Evolutionary conservation across 2,113 vertebrate species (phyloP), one percentile per base, ranked within the genome.

Genomic region (Otus sunia): DNA sequence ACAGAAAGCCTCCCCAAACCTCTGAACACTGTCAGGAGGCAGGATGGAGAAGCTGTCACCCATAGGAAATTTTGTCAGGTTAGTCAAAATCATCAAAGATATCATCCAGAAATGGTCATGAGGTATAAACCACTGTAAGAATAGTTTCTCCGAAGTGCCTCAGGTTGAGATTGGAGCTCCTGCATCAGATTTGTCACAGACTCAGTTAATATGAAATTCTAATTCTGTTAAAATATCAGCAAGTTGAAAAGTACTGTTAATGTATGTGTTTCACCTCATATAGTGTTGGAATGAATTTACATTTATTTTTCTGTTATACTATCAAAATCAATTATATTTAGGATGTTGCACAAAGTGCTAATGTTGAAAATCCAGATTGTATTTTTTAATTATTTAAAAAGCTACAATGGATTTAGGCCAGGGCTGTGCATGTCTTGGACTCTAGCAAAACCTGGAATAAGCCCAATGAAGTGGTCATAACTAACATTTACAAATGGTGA

Each of bases 311-410:
- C 60, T 47, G 5, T 81, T 64, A 43, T 21, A 8, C 7, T 39
- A 55, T 55, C 45, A 77, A 73, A 92, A 86, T 39, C 25, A 83
- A 58, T 71, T 62, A 17, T 64, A 63, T 58, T 86, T 92, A 80
- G n/a, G 64, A 39, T 32, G 8, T 21, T 66, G 11, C 21, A 84
- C 26, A 86, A 21, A 43, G 55, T 91, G 82, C 32, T 86, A 80
- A 62, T 69, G 25, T 56, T 84, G 19, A 6, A 25, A 92, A 71
- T 72, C 64, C 76, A 87, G 96, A 88, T 30, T 81, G 60, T 16
- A 49, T 71, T 64, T 95, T 94, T 95, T 81, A 93, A 95, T 96
- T 95, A 95, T 78, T 94, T 41, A 88, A 93, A 96, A 88, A 92
- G 86, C 83, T 86, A 43, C 25, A 68, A 29, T 71, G 88, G 86